phyloP scores from a whole-genome alignment of 2,888 invertebrate species.

The Sarcophaga variegata region DNA sequence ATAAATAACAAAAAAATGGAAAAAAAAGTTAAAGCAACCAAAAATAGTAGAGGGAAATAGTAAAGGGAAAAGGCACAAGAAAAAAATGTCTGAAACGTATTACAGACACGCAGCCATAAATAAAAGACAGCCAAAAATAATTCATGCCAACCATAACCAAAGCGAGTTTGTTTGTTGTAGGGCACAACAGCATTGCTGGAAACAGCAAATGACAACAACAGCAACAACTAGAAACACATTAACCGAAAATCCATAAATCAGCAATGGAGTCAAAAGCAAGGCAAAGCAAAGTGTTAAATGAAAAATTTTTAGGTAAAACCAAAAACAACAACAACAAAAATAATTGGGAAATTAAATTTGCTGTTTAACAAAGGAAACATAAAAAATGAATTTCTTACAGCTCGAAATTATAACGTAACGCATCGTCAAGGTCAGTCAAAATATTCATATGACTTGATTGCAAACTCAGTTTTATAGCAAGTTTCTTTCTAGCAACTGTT shows the following conservation, averaged over 20 bases:
- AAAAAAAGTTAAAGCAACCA: background rate
- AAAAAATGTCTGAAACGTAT: constrained; percentile 4
- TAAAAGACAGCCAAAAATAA: constrained; percentile 48
- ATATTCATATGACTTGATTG: too few species aligned
- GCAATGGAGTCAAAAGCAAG: background rate
- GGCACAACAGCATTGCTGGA: background rate
- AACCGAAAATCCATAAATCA: constrained; percentile 8
- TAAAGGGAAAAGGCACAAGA: constrained; percentile 9
- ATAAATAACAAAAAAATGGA: constrained; percentile 50
- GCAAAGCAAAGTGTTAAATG: constrained; percentile 44
- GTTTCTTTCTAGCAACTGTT: too few species aligned
- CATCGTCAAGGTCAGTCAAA: too few species aligned
- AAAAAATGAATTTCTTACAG: too few species aligned
- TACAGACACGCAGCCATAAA: constrained; percentile 59
- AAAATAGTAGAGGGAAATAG: too few species aligned
- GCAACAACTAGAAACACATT: constrained; percentile 20
- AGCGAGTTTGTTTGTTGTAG: background rate
- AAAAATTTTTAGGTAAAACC: constrained; percentile 22
- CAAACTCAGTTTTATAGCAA: too few species aligned
- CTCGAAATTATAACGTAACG: too few species aligned
- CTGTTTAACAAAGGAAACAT: too few species aligned
- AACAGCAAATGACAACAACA: background rate
- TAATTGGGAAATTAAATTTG: background rate
- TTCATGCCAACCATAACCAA: constrained; percentile 40
- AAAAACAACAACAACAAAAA: background rate